These are phyloP conservation scores for Carterocephalus palaemon DNA, from an alignment of 2,888 invertebrate genomes.

Conservation along the genomic window DNA sequence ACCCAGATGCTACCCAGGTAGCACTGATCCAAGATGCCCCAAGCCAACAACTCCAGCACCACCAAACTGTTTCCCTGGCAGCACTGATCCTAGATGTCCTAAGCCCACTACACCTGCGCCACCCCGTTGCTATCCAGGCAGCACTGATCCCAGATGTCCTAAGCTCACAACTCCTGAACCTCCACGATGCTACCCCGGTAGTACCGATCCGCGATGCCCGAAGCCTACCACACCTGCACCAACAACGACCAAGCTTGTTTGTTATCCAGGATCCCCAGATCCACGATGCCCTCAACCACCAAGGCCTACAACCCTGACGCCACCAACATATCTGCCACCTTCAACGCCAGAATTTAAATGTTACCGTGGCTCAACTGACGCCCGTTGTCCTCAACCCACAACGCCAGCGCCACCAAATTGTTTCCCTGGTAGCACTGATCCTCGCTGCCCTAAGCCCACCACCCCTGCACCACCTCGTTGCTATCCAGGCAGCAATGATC, in stretches of 20 bases:
- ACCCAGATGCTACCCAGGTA: neutral
- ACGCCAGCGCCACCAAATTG: slow-evolving; percentile 36
- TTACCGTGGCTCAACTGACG: slow-evolving; percentile 42
- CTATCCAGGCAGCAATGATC: slow-evolving; percentile 26
- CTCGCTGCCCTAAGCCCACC: slow-evolving; percentile 37
- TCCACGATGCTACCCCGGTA: slow-evolving; percentile 27
- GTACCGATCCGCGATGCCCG: slow-evolving; percentile 26
- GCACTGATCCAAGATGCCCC: neutral
- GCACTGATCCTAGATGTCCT: neutral
- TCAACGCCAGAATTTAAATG: slow-evolving; percentile 34
- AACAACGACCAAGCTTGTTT: neutral
- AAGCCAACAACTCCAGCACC: neutral
- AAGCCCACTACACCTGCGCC: slow-evolving; percentile 28
- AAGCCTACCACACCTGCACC: slow-evolving; percentile 12
- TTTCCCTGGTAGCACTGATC: slow-evolving; percentile 37
- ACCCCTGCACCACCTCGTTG: slow-evolving; percentile 32
- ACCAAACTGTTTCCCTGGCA: neutral
- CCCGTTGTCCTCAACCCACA: slow-evolving; percentile 40
- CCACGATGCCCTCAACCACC: slow-evolving; percentile 30
- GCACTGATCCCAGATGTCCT: neutral
- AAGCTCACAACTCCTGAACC: slow-evolving; percentile 5
- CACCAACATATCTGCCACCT: slow-evolving; percentile 5
- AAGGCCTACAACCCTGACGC: neutral
- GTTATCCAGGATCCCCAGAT: slow-evolving; percentile 24
- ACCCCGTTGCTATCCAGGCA: slow-evolving; percentile 15